Percentiles rank a stretch among this genome's conserved stretches.
Conservation (phyloP, 2,888 invertebrate species). For the Epinotia nisella region DNA sequence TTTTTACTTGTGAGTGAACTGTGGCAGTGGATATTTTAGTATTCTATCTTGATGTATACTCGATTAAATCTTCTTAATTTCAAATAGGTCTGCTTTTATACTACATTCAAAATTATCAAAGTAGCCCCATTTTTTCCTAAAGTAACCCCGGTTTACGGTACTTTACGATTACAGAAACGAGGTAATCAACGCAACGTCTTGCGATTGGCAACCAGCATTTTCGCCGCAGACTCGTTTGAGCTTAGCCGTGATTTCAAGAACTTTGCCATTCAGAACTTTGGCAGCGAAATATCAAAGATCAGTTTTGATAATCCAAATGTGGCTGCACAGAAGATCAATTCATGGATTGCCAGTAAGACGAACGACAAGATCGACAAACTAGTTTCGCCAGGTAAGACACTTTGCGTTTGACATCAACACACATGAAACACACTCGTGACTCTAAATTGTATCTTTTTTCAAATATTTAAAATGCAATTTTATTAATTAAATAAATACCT, state of each 20-base stretch:
- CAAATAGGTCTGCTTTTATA: too few relatives aligned
- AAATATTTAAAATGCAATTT: too few relatives aligned
- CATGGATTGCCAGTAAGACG: constrained; percentile 89
- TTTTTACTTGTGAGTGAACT: too few relatives aligned
- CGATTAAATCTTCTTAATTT: too few relatives aligned
- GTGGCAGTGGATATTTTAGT: too few relatives aligned
- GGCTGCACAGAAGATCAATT: constrained; percentile 86
- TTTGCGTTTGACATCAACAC: background rate
- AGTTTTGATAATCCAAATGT: constrained; percentile 80
- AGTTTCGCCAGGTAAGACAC: constrained; percentile 81
- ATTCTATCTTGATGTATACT: too few relatives aligned
- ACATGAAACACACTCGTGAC: too few relatives aligned
- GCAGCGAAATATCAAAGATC: constrained; percentile 82
- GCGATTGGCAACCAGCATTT: constrained; percentile 71
- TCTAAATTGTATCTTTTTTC: too few relatives aligned
- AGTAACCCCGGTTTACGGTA: too few relatives aligned
- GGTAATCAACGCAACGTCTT: constrained; percentile 64
- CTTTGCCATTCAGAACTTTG: constrained; percentile 74
- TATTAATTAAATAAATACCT: too few relatives aligned
- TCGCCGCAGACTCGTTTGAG: constrained; percentile 63
- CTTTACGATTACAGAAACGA: constrained; percentile 72
- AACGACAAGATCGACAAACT: constrained; percentile 87
- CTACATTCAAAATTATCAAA: too few relatives aligned
- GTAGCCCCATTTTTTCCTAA: too few relatives aligned
- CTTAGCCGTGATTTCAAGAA: constrained; percentile 64